These are phyloP conservation scores for Teleiodes luculella DNA, from an alignment of 2,888 invertebrate species.

Conservation along the genomic window DNA sequence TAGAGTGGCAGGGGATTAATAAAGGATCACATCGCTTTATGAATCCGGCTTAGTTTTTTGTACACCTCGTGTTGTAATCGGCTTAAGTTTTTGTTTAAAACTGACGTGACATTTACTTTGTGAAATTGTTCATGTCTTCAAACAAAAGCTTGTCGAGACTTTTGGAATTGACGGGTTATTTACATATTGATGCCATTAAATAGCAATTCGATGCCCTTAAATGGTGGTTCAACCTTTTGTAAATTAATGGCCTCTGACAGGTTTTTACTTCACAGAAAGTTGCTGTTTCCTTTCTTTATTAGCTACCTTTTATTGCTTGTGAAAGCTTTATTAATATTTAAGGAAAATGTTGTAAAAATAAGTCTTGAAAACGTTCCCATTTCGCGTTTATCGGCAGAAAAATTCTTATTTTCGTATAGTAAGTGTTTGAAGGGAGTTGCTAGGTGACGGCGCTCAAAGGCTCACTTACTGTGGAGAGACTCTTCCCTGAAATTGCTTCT, in stretches of 20 bases:
- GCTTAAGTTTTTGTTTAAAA: slow-evolving; percentile 19
- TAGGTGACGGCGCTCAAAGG: slow-evolving; percentile 31
- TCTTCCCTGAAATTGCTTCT: slow-evolving; percentile 30
- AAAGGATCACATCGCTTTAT: slow-evolving; percentile 23
- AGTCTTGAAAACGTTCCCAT: not conserved
- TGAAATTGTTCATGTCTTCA: no score
- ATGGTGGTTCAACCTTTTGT: not conserved
- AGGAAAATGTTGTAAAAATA: not conserved
- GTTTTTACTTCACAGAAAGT: not conserved
- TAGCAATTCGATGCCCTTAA: not conserved
- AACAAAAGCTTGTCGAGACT: no score
- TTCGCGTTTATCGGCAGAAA: not conserved
- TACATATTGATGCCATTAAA: slow-evolving; percentile 8
- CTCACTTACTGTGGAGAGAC: slow-evolving; percentile 25
- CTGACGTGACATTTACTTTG: not conserved
- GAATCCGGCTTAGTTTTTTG: slow-evolving; percentile 11
- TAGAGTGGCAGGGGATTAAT: slow-evolving; percentile 20
- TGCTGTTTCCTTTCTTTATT: not conserved
- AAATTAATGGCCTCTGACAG: not conserved
- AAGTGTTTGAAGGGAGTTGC: slow-evolving; percentile 27
- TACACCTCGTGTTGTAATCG: slow-evolving; percentile 24
- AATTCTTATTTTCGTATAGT: not conserved
- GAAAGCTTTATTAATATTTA: not conserved
- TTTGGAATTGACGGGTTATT: not conserved
- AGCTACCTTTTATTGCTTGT: not conserved